Conservation (phyloP, 2,797 vertebrate species). For the Halcyon chelicuti region DNA sequence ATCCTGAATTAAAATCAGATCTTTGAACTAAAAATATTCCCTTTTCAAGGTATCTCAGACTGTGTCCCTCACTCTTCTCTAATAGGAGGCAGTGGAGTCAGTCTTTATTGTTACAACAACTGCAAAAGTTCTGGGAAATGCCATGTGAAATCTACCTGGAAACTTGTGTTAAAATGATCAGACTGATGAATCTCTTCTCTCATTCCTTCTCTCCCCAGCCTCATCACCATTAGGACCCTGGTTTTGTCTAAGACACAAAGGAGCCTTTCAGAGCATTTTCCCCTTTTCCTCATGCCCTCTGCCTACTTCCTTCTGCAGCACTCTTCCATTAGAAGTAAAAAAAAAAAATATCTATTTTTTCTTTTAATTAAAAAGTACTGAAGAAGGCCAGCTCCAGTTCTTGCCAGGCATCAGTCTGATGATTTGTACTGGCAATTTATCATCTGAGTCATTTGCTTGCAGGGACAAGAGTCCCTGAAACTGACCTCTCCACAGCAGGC, state of each 20-base stretch:
- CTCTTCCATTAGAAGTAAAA: background rate
- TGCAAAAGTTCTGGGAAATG: background rate
- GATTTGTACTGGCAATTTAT: conserved; percentile 53
- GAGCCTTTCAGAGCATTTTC: background rate
- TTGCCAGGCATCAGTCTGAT: conserved; percentile 37
- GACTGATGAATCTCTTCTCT: background rate
- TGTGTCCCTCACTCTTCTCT: background rate
- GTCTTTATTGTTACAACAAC: background rate
- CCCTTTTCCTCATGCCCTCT: background rate
- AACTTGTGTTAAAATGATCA: background rate
- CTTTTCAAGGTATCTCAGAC: background rate
- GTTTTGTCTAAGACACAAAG: background rate
- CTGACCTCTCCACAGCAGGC: conserved; percentile 33
- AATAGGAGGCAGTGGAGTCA: background rate
- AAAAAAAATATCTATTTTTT: background rate
- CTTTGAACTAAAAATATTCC: background rate
- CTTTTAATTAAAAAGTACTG: conserved; percentile 60
- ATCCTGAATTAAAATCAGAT: background rate
- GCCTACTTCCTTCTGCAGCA: background rate
- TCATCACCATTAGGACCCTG: background rate
- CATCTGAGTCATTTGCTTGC: conserved; percentile 41
- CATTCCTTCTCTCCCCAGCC: background rate
- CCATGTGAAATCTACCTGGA: background rate
- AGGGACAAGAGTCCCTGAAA: conserved; percentile 49
- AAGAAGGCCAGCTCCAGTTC: conserved; percentile 19